Evolutionary conservation across 2,797 vertebrate species (phyloP).

Genomic region (Nannoperca obscura): DNA sequence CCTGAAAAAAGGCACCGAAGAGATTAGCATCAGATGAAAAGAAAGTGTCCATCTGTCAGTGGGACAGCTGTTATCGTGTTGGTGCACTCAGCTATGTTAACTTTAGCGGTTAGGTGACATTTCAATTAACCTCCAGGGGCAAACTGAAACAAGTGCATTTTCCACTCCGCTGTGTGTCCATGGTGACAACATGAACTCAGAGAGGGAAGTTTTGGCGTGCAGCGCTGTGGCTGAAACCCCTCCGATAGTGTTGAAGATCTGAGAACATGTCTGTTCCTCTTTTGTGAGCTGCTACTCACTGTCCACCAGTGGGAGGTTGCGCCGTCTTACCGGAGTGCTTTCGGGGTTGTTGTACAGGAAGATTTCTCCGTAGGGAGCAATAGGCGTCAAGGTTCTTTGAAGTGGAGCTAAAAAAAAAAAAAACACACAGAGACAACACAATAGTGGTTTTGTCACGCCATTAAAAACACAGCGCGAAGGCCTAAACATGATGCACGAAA

Average conservation of each 20-base stretch:
- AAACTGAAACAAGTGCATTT: constrained; percentile 63
- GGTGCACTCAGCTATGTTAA: constrained; percentile 56
- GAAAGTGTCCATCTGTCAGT: constrained; percentile 62
- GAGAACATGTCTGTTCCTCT: constrained; percentile 70
- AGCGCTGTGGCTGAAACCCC: constrained; percentile 37
- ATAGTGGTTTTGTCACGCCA: constrained; percentile 40
- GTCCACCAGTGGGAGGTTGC: constrained; percentile 41
- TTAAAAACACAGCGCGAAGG: constrained; percentile 41
- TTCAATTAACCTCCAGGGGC: constrained; percentile 78
- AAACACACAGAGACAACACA: constrained; percentile 61
- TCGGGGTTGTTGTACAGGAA: constrained; percentile 87
- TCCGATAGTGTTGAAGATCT: constrained; percentile 57
- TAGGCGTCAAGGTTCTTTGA: constrained; percentile 83
- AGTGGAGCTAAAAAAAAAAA: constrained; percentile 77
- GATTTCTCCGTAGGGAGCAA: constrained; percentile 93
- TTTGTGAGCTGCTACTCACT: constrained; percentile 54
- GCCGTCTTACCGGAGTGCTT: constrained; percentile 84
- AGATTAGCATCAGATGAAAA: constrained; percentile 67
- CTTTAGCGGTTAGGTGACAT: constrained; percentile 74
- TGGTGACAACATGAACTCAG: constrained; percentile 50
- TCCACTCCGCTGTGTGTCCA: constrained; percentile 44
- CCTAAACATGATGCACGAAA: constrained; percentile 47
- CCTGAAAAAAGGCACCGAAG: constrained; percentile 62
- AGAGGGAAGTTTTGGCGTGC: constrained; percentile 45
- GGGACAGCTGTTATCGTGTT: constrained; percentile 57